phyloP scores from a whole-genome alignment of 2,797 vertebrate genomes.

The Dermochelys coriacea region DNA sequence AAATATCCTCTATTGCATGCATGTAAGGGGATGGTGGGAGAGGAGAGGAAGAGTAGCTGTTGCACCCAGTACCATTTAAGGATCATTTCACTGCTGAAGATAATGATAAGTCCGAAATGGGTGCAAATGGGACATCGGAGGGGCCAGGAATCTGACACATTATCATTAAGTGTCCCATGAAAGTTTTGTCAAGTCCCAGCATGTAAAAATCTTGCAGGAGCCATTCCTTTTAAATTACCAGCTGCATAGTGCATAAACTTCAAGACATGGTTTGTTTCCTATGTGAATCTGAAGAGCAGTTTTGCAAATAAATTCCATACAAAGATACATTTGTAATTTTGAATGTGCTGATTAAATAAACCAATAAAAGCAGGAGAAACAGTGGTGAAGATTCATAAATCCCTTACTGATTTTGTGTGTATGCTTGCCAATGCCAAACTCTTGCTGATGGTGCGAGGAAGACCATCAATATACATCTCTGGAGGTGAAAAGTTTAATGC shows the following conservation, averaged over 20 bases:
- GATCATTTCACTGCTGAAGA: not conserved
- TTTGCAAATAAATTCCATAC: not conserved
- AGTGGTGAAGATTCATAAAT: conserved; percentile 2
- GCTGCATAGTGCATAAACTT: not conserved
- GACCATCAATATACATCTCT: conserved; percentile 47
- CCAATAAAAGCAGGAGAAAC: conserved; percentile 18
- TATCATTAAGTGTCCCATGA: rapidly evolving
- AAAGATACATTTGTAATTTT: not conserved
- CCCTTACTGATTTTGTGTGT: conserved; percentile 20
- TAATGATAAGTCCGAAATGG: not conserved
- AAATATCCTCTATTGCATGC: not conserved
- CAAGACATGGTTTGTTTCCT: not conserved
- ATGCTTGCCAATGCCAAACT: conserved; percentile 44
- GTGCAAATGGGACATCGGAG: not conserved
- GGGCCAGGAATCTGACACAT: not conserved
- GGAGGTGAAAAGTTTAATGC: conserved; percentile 56
- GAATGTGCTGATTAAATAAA: conserved; percentile 4
- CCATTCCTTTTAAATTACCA: not conserved
- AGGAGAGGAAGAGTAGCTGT: not conserved
- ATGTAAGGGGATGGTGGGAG: not conserved
- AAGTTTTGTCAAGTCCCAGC: not conserved
- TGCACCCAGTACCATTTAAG: not conserved
- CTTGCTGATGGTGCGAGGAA: conserved; percentile 55
- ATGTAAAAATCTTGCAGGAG: not conserved
- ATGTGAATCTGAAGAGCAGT: not conserved